phyloP scores from a whole-genome alignment of 2,888 invertebrate genomes.

The Gasteruption jaculator region DNA sequence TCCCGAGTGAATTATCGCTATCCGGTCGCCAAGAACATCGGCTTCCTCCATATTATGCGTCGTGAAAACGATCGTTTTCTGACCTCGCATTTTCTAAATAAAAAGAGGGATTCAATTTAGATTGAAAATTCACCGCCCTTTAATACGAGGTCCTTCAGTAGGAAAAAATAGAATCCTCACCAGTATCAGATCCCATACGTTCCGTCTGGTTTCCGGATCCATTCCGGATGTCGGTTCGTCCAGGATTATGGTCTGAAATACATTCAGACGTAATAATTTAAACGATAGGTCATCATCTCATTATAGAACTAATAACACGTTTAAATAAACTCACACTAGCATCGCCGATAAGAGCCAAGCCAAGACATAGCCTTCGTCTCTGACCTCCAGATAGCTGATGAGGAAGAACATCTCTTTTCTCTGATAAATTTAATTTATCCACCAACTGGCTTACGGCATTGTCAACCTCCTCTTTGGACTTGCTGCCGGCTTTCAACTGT shows the following conservation, averaged over 20 bases:
- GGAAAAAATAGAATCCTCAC: slow-evolving; percentile 50
- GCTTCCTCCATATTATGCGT: slow-evolving; percentile 98
- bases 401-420: slow-evolving; percentile 62
- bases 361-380: slow-evolving; percentile 82
- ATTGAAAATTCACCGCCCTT: too few relatives aligned
- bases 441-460: slow-evolving; percentile 58
- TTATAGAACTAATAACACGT: neutral
- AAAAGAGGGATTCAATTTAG: slow-evolving; percentile 10
- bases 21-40: slow-evolving; percentile 84
- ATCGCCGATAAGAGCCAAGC: slow-evolving; percentile 78
- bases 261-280: slow-evolving; percentile 16
- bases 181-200: slow-evolving; percentile 82
- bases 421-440: slow-evolving; percentile 59
- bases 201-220: slow-evolving; percentile 83
- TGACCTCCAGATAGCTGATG: slow-evolving; percentile 84
- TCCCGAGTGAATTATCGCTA: slow-evolving; percentile 80
- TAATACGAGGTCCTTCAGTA: too few relatives aligned
- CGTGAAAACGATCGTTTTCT: slow-evolving; percentile 78
- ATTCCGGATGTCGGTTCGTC: slow-evolving; percentile 91
- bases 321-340: slow-evolving; percentile 54
- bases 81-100: slow-evolving; percentile 57
- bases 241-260: slow-evolving; percentile 56
- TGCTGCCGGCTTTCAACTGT: slow-evolving; percentile 61
- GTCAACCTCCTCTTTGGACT: slow-evolving; percentile 50
- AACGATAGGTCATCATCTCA: too few relatives aligned